phyloP scores from a whole-genome alignment of 64 coral and sea anemone genomes.

The Exaiptasia diaphana region DNA sequence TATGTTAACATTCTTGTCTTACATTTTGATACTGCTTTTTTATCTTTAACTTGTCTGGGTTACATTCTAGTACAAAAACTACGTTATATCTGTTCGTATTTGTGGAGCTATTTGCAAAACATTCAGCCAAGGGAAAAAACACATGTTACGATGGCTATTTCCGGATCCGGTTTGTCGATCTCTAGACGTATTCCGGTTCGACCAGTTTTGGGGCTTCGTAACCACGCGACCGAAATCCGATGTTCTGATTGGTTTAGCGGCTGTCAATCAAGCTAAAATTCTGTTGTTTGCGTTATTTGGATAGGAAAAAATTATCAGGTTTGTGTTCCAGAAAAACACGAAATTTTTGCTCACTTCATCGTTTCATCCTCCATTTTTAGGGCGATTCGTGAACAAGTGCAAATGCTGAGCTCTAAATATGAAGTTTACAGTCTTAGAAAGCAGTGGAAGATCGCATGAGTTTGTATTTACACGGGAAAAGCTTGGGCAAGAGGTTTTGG shows the following conservation, averaged over 20 bases:
- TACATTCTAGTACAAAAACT: no score
- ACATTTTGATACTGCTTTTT: no score
- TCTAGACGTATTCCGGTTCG: constrained; percentile 53
- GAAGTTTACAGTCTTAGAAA: constrained; percentile 50
- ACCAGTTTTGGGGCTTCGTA: constrained; percentile 59
- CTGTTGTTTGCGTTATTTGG: constrained; percentile 39
- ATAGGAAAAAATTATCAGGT: constrained; percentile 9
- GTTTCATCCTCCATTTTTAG: background rate
- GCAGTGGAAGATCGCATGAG: constrained; percentile 46
- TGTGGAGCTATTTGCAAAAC: no score
- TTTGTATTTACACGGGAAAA: constrained; percentile 58
- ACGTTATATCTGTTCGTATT: no score
- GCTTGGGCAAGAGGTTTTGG: constrained; percentile 66
- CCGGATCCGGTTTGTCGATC: background rate
- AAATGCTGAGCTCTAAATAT: constrained; percentile 11
- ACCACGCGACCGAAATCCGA: background rate
- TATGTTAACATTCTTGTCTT: no score
- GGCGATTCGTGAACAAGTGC: background rate
- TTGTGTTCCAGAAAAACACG: constrained; percentile 10
- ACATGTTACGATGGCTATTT: background rate
- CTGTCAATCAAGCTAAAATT: constrained; percentile 4
- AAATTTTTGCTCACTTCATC: constrained; percentile 25
- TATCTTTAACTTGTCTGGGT: no score
- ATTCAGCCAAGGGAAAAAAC: background rate
- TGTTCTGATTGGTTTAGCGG: constrained; percentile 46